Base-by-base conservation (phyloP, 2,888 invertebrate species). In the Xestia ashworthii region DNA sequence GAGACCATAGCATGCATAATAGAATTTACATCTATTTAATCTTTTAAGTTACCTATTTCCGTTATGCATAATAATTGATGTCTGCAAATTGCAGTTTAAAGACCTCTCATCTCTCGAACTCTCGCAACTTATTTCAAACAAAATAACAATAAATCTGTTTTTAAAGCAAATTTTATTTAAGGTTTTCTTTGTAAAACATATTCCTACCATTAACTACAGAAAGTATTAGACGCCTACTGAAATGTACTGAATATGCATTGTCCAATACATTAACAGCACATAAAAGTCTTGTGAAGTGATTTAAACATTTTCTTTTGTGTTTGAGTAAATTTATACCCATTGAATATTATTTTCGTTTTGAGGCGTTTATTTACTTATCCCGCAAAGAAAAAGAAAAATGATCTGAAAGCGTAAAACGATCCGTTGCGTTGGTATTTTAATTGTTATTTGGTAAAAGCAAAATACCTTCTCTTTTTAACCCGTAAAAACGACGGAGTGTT, bases 321-420 rank as follows among this genome's bases (percentile, higher is more conserved):
- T 87, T 78, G 81, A 72, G 70, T 84, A 84, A 90, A 94, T 93
- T 93, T 93, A 93, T 91, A 90, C 84, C 91, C 89, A 92, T 92
- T 93, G 91, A 89, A 91, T 93, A 90, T 92, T 92, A 94, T 91
- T 90, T 91, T 89, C 85, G 80, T 87, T 89, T 89, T 83, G 65
- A 87, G 78, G 81, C 83, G 85, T 85, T 80, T 86, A 75, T 88
- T 89, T 89, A 76, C 62, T 89, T 88, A 86, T 76, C 75, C 73
- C 73, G 79, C 71, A 55, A 78, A 80, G 71, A 84, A 80, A 55
- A 78, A 80, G 71, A 84, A 80, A 74, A 78, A 69, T 9, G 60
- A 12, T 69, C 32, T 14, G 55, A 62, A 74, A 71, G 53, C 58
- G 19, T 82, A 86, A 81, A 78, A 66, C 81, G 70, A 74, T 41